These are phyloP conservation scores for Actinostola sp. DNA, from an alignment of 92 coral and sea anemone species.

Conservation along the genomic window DNA sequence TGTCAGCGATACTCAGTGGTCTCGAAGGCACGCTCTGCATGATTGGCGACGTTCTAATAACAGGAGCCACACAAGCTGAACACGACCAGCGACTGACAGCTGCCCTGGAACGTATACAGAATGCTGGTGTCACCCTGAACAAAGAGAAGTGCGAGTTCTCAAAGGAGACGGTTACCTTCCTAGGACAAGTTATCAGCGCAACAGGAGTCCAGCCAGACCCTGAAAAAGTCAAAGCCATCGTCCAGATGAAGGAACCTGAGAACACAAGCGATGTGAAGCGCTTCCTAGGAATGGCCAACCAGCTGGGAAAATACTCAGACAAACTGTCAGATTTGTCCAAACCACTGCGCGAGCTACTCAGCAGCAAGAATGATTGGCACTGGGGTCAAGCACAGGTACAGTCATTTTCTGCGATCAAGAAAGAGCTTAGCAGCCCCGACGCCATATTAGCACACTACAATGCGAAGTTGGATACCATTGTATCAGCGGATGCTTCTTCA, in stretches of 20 bases:
- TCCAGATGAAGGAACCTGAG: constrained; percentile 34
- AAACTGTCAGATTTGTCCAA: constrained; percentile 28
- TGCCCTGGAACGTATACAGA: constrained; percentile 23
- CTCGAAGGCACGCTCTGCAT: constrained; percentile 43
- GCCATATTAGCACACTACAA: constrained; percentile 6
- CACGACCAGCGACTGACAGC: constrained; percentile 44
- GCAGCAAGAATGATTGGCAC: constrained; percentile 17
- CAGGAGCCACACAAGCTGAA: constrained; percentile 33
- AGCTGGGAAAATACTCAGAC: no score
- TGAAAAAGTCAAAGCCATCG: constrained; percentile 36
- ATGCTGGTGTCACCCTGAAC: constrained; percentile 50
- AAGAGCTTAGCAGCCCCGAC: constrained; percentile 6
- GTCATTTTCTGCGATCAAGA: constrained; percentile 9
- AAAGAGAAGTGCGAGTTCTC: constrained; percentile 57
- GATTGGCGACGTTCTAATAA: constrained; percentile 25
- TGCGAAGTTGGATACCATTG: constrained; percentile 1
- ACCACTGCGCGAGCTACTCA: constrained; percentile 35
- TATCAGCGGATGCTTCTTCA: constrained; percentile 3
- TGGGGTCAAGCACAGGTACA: constrained; percentile 29
- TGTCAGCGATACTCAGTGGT: constrained; percentile 34
- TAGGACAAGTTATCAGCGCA: constrained; percentile 39
- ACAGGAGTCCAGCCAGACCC: constrained; percentile 51
- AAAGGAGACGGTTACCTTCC: constrained; percentile 26
- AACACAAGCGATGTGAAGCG: constrained; percentile 33
- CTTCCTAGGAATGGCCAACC: constrained; percentile 51